Evolutionary conservation across 2,888 invertebrate genomes (phyloP).

Genomic region (Tenthredo scrophulariae): DNA sequence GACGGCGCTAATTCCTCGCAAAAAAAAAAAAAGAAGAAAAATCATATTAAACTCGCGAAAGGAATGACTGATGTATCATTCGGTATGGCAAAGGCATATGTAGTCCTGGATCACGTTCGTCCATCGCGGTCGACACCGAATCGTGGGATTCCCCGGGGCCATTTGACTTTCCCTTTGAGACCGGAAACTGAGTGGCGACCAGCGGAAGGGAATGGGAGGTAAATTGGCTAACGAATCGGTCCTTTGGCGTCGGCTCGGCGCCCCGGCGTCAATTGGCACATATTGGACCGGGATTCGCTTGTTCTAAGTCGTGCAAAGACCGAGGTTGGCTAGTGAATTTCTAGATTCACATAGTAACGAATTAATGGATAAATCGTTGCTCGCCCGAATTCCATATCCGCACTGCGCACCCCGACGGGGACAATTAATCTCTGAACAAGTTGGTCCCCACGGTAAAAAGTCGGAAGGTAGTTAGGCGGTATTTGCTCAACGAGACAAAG

Average conservation of each 20-base stretch:
- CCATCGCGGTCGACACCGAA: neutral
- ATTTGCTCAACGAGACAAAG: conserved; percentile 37
- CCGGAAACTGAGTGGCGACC: conserved; percentile 32
- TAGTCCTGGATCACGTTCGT: neutral
- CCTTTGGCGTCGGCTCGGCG: conserved; percentile 41
- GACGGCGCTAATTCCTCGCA: neutral
- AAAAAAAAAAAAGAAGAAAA: neutral
- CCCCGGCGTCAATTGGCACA: conserved; percentile 39
- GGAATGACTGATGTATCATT: conserved; percentile 2
- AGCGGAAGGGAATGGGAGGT: conserved; percentile 24
- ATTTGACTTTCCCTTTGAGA: conserved; percentile 48
- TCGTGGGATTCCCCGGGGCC: conserved; percentile 27
- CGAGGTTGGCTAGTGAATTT: neutral
- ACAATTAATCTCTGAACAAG: conserved; percentile 37
- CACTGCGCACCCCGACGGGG: conserved; percentile 18
- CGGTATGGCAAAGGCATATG: conserved; percentile 22
- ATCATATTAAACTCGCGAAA: neutral
- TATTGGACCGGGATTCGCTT: conserved; percentile 3
- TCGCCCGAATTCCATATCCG: conserved; percentile 27
- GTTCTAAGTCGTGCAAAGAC: conserved; percentile 21
- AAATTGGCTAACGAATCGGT: conserved; percentile 51
- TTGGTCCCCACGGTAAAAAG: conserved; percentile 36
- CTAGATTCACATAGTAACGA: neutral
- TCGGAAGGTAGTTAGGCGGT: conserved; percentile 47
- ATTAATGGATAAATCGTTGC: conserved; percentile 23